These are phyloP conservation scores for Karalla daura DNA, from an alignment of 2,797 vertebrate genomes.

Conservation along the genomic window DNA sequence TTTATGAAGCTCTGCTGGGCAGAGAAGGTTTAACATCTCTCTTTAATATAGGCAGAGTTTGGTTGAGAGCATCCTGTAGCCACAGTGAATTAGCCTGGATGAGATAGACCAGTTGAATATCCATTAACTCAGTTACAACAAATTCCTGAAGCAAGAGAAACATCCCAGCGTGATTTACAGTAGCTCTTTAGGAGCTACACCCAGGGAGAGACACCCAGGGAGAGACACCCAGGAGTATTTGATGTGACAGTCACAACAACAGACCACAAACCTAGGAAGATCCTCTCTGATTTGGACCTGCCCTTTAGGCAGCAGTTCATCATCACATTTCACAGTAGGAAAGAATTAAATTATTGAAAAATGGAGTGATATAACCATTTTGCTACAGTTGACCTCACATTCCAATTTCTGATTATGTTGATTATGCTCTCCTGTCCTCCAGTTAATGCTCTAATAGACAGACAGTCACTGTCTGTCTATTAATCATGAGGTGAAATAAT, in stretches of 20 bases:
- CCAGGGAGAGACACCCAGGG: too few relatives aligned
- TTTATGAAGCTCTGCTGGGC: background rate
- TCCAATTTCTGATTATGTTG: constrained; percentile 21
- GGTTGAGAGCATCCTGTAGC: constrained; percentile 3
- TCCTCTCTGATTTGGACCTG: constrained; percentile 7
- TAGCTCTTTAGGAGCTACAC: too few relatives aligned
- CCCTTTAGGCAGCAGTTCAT: background rate
- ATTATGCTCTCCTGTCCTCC: constrained; percentile 18
- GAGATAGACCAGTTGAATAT: constrained; percentile 11
- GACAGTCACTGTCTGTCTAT: constrained; percentile 8
- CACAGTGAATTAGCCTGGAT: constrained; percentile 7
- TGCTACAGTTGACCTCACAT: constrained; percentile 14
- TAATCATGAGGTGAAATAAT: constrained; percentile 26
- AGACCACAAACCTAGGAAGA: constrained; percentile 12
- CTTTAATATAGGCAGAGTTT: constrained; percentile 22
- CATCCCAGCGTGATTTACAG: too few relatives aligned
- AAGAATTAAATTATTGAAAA: constrained; percentile 1
- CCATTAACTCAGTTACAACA: constrained; percentile 1
- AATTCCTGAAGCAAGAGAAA: background rate
- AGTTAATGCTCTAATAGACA: too few relatives aligned
- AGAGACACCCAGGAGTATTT: constrained; percentile 16
- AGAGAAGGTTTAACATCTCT: background rate
- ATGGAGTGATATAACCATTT: constrained; percentile 5
- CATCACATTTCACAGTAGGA: constrained; percentile 20
- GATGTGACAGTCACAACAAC: constrained; percentile 4